Base-by-base conservation (phyloP, 92 coral and sea anemone species). In the Phenganax subtilis region DNA sequence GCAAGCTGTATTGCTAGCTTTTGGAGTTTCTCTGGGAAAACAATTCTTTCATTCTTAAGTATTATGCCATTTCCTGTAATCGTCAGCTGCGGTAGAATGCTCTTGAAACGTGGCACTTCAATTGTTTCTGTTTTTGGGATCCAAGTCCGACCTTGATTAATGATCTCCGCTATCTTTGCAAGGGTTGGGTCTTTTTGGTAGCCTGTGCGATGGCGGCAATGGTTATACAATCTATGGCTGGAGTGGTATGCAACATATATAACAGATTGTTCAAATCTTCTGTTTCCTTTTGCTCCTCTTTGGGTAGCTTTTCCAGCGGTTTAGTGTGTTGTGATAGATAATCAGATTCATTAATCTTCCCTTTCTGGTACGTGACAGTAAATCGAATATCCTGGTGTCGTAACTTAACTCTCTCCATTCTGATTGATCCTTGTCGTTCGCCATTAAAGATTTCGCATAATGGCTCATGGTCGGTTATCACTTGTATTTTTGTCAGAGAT, bases 401-500 rank as follows among this genome's bases (percentile, higher is more conserved):
- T 1, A 71, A 54, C 56, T 71, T 71, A 4, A 29, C 14, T 71
- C 75, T 71, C 44, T 29, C 8, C 9, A 17, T 30, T 5, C 55
- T 52, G 29, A 68, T 68, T 7, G 74, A 68, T 14, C 75, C 75
- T 71, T 30, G 8, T 7, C 54, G 75, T 10, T 71, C 12, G 51
- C 74, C 74, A 28, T 12, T 68, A 12, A 68, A 68, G 51, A 68
- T 68, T 4, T 30, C n/a, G 51, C 74, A 68, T 68, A 68, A 44
- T 5, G 51, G 74, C 29, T 17, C 7, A 44, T 68, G 74, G 20
- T 68, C 74, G 7, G 51, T 68, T 68, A 68, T 44, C 51, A 68
- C 74, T 12, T 68, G 74, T 6, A 68, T 68, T 68, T 68, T 12
- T 30, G 74, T 68, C 51, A 47, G 74, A 6, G 75, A 4, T 10